phyloP scores from a whole-genome alignment of 30 jellyfish, hydroid and myxozoan genomes.

The Pelagia noctiluca region DNA sequence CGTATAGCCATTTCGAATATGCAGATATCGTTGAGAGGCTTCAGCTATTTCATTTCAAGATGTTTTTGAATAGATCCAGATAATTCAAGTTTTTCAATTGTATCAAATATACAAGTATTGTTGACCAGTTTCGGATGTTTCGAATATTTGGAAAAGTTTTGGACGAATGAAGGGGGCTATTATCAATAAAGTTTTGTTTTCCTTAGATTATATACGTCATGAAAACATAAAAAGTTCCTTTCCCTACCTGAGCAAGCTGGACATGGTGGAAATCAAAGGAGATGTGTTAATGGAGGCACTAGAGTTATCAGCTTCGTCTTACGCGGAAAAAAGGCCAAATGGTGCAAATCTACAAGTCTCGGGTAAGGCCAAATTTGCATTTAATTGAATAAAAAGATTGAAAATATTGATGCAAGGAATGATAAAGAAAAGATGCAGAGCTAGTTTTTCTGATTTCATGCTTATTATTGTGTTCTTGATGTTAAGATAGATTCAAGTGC shows the following conservation, averaged over 20 bases:
- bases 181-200: background rate
- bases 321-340: slow-evolving; percentile 44
- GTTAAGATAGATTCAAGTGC: too few relatives aligned
- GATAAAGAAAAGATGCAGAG: too few relatives aligned
- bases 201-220: slow-evolving; percentile 28
- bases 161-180: too few relatives aligned
- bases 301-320: slow-evolving; percentile 48
- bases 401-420: too few relatives aligned
- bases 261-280: slow-evolving; percentile 52
- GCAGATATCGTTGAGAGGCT: background rate
- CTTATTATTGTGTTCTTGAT: too few relatives aligned
- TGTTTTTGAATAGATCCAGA: background rate
- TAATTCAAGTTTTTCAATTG: background rate
- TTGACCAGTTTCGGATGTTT: background rate
- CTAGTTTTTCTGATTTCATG: too few relatives aligned
- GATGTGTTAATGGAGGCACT: slow-evolving; percentile 44
- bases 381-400: too few relatives aligned
- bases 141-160: too few relatives aligned
- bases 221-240: slow-evolving; percentile 52
- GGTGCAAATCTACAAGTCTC: slow-evolving; percentile 57
- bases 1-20: background rate
- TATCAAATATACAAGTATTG: background rate
- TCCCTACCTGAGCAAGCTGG: slow-evolving; percentile 64
- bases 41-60: background rate
- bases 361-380: too few relatives aligned